Base-by-base conservation (phyloP, 2,797 vertebrate genomes). In the Lacerta viridis region DNA sequence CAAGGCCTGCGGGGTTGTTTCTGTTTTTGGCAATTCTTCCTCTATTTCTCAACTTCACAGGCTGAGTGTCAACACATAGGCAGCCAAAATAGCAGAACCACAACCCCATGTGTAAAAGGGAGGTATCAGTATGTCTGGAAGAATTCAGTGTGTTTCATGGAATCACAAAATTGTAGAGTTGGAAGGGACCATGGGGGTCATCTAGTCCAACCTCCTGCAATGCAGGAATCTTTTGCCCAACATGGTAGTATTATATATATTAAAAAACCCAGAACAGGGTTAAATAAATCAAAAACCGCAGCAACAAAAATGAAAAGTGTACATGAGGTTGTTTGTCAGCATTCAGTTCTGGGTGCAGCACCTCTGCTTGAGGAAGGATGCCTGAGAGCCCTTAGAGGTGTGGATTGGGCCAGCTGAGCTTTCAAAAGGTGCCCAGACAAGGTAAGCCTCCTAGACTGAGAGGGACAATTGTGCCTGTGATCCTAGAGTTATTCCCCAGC, bases 311-410 rank as follows among this genome's bases (percentile, higher is more conserved):
- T 15, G 55, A 39, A 61, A 80, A 25, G 29, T 46, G 74, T 17
- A 4, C 18, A 23, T 0, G 36, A 0, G 55, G 55, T 20, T 76
- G 1, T 9, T 8, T 0, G 0, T 36, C 59, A 80, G 33, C 50
- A n/a, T 11, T 20, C 4, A 80, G 61, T 61, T 75, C 72, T 66
- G 7, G 4, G 3, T 55, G 13, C 23, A 66, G 80, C 64, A 17
- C 20, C 61, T 23, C 61, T 9, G 20, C 36, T 36, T 41, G 41
- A 29, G 66, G 39, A 29, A 5, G 29, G 18, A 20, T 64, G 15
- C 7, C 33, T 20, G 71, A 43, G 71, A 39, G 33, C 33, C 71
- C 33, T 74, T 33, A 17, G n/a, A 39, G 71, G n/a, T 25, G 7
- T 18, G 33, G 69, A 71, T n/a, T 2, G 4, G 68, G 10, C 36